Conservation (phyloP, 2,113 vertebrate genomes). For the Salvator merianae region DNA sequence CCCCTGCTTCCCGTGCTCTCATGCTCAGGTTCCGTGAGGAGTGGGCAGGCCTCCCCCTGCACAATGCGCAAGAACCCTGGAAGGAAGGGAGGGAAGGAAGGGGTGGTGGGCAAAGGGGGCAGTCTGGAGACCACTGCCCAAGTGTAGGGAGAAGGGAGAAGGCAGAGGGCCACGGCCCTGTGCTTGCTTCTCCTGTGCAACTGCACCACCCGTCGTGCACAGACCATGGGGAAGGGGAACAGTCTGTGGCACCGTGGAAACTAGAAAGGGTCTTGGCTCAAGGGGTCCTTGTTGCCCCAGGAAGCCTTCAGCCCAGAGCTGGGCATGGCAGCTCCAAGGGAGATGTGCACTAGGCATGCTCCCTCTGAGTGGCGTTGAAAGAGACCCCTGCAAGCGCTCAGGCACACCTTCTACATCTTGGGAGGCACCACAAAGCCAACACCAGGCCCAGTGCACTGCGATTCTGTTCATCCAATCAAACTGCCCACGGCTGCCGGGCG, state of each 20-base stretch:
- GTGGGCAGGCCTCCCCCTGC: neutral
- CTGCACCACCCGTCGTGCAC: no score
- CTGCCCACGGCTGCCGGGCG: neutral
- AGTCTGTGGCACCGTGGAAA: no score
- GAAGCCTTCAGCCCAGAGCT: no score
- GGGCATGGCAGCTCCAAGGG: no score
- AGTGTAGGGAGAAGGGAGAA: no score
- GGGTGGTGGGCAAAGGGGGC: neutral
- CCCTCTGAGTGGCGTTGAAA: neutral
- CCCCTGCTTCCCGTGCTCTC: neutral
- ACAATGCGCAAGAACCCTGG: neutral
- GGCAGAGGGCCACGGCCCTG: neutral
- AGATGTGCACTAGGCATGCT: no score
- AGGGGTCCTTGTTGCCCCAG: neutral
- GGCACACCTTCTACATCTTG: no score
- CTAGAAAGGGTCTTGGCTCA: no score
- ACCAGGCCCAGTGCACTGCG: no score
- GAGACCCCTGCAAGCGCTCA: neutral
- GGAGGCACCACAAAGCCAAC: neutral
- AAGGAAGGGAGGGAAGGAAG: neutral
- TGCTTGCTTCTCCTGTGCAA: neutral
- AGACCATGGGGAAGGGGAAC: neutral
- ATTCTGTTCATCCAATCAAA: neutral
- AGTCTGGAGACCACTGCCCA: neutral
- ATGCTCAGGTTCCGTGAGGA: neutral